A percentile compares a stretch with the other conserved stretches of the same genome.
Conservation (phyloP, 2,888 invertebrate genomes). For the Deilephila porcellus region DNA sequence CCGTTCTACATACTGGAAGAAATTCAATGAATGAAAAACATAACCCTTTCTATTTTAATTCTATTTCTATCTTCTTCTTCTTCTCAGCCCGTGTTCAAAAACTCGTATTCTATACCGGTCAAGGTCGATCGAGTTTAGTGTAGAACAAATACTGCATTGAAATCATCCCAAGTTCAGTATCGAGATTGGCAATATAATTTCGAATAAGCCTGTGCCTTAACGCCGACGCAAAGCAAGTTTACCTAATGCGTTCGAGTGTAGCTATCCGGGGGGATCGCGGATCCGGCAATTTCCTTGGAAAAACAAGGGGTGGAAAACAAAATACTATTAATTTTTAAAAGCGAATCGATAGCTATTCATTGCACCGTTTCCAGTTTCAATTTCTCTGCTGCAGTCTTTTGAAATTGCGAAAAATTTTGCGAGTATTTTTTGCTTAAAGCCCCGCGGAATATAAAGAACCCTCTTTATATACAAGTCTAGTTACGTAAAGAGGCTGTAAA, state of each 20-base stretch:
- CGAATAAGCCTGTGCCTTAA: constrained; percentile 4
- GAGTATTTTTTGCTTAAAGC: no score
- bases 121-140: background rate
- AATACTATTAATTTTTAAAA: constrained; percentile 64
- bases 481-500: no score
- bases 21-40: no score
- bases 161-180: background rate
- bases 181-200: background rate
- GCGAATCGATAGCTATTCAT: constrained; percentile 42
- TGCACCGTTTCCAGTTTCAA: constrained; percentile 18
- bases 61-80: no score
- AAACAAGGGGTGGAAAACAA: constrained; percentile 74
- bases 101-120: no score
- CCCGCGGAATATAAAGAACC: no score
- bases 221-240: constrained; percentile 53
- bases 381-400: background rate
- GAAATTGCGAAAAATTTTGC: background rate
- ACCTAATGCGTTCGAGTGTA: constrained; percentile 57
- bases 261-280: constrained; percentile 50
- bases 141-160: background rate
- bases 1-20: no score
- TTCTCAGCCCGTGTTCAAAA: no score
- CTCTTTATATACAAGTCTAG: no score
- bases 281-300: constrained; percentile 72
- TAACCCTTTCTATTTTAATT: no score